Conservation (phyloP, 2,888 invertebrate genomes). For the Allophyes oxyacanthae region DNA sequence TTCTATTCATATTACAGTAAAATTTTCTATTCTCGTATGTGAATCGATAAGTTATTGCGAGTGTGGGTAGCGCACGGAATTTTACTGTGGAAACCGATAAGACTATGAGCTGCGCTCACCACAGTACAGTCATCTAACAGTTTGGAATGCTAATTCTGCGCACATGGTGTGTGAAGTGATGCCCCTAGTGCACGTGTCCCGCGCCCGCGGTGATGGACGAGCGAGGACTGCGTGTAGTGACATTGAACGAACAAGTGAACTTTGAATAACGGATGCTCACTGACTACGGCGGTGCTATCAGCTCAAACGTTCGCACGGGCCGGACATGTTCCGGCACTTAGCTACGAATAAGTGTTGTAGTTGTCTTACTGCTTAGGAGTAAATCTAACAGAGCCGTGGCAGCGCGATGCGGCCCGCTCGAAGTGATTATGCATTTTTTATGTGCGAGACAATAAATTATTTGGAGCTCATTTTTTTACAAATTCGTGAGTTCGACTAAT, state of each 20-base stretch:
- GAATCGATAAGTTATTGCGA: constrained; percentile 44
- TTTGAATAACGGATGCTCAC: constrained; percentile 25
- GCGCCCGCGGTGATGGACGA: constrained; percentile 58
- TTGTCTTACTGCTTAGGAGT: constrained; percentile 59
- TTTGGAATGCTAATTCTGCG: constrained; percentile 83
- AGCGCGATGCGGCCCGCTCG: constrained; percentile 56
- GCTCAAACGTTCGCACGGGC: constrained; percentile 19
- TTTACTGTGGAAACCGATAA: constrained; percentile 80
- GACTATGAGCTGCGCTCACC: constrained; percentile 85
- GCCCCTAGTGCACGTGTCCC: constrained; percentile 61
- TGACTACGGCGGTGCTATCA: constrained; percentile 33
- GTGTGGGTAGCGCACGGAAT: constrained; percentile 66
- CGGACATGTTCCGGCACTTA: constrained; percentile 9
- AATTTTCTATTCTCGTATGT: constrained; percentile 41
- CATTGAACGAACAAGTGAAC: constrained; percentile 46
- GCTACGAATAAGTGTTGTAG: constrained; percentile 36
- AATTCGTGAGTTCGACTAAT: constrained; percentile 61
- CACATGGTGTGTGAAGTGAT: constrained; percentile 81
- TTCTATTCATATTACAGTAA: constrained; percentile 44
- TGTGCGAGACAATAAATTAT: constrained; percentile 87
- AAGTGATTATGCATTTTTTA: constrained; percentile 76
- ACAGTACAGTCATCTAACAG: constrained; percentile 79
- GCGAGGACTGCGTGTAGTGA: constrained; percentile 48
- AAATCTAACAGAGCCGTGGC: constrained; percentile 56
- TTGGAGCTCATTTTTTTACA: constrained; percentile 73